phyloP scores from a whole-genome alignment of 2,113 vertebrate species.

The Amblyopsis rosae region DNA sequence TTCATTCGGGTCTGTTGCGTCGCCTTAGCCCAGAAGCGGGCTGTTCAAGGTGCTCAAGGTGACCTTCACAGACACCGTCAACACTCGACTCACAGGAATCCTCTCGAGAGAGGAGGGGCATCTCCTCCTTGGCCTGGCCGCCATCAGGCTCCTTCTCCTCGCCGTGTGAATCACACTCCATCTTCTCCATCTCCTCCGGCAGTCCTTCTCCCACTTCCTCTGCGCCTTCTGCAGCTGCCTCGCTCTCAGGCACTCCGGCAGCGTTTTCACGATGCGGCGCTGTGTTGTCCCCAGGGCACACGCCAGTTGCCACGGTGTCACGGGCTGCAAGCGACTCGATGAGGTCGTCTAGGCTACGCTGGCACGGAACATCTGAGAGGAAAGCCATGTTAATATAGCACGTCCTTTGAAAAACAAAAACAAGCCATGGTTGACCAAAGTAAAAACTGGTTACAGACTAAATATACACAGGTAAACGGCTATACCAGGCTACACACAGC shows the following conservation, averaged over 20 bases:
- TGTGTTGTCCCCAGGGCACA: background rate
- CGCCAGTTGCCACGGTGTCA: conserved; percentile 22
- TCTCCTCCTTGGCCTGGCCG: conserved; percentile 29
- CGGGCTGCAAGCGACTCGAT: conserved; percentile 79
- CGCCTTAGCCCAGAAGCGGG: conserved; percentile 72
- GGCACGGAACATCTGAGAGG: conserved; percentile 71
- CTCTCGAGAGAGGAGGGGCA: conserved; percentile 49
- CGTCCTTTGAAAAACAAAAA: background rate
- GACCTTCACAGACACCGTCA: conserved; percentile 45
- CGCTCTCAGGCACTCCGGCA: background rate
- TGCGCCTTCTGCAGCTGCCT: conserved; percentile 4
- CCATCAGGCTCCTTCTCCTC: conserved; percentile 39
- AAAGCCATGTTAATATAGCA: background rate
- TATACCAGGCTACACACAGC: too few species aligned
- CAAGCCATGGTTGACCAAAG: background rate
- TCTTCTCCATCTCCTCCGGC: conserved; percentile 22
- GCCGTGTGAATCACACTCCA: background rate
- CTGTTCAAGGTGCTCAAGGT: conserved; percentile 22
- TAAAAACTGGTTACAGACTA: background rate
- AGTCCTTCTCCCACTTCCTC: conserved; percentile 32
- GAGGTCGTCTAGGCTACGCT: conserved; percentile 82
- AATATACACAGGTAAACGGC: too few species aligned
- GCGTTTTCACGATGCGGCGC: background rate
- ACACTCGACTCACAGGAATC: conserved; percentile 46
- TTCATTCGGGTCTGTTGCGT: conserved; percentile 80